phyloP scores from a whole-genome alignment of 2,113 vertebrate species.

The Cavia porcellus region DNA sequence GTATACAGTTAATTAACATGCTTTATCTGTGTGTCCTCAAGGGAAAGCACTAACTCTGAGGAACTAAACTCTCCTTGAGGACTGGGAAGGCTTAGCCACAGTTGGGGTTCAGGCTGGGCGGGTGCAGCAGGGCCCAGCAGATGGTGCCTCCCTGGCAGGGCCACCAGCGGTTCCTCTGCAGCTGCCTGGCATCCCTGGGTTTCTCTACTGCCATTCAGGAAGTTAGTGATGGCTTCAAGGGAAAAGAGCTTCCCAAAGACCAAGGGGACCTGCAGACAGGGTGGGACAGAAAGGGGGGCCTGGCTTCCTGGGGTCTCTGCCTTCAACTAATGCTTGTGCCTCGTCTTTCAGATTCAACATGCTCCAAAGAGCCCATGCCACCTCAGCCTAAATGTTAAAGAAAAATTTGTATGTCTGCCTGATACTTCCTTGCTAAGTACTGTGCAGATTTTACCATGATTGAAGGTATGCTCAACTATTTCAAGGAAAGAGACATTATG shows the following conservation, averaged over 20 bases:
- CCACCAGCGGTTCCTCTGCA: too few species aligned
- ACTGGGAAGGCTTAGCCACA: fast-evolving
- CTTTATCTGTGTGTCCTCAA: neutral
- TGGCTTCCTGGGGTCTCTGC: neutral
- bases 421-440: slow-evolving; percentile 95
- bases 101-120: too few species aligned
- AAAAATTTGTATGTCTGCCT: slow-evolving; percentile 87
- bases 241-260: neutral
- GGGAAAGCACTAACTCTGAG: neutral
- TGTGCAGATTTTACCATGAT: slow-evolving; percentile 94
- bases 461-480: too few species aligned
- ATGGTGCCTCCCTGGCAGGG: too few species aligned
- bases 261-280: too few species aligned
- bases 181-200: too few species aligned
- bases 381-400: slow-evolving; percentile 86
- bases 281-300: too few species aligned
- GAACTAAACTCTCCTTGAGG: neutral
- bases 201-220: too few species aligned
- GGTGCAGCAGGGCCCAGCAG: fast-evolving
- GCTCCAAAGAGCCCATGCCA: slow-evolving; percentile 85
- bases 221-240: neutral
- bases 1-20: too few species aligned
- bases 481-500: too few species aligned
- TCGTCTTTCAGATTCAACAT: slow-evolving; percentile 86
- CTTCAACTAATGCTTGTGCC: neutral